Evolutionary conservation across 2,888 invertebrate species (phyloP).

Genomic region (Acanthococcus lagerstroemiae): DNA sequence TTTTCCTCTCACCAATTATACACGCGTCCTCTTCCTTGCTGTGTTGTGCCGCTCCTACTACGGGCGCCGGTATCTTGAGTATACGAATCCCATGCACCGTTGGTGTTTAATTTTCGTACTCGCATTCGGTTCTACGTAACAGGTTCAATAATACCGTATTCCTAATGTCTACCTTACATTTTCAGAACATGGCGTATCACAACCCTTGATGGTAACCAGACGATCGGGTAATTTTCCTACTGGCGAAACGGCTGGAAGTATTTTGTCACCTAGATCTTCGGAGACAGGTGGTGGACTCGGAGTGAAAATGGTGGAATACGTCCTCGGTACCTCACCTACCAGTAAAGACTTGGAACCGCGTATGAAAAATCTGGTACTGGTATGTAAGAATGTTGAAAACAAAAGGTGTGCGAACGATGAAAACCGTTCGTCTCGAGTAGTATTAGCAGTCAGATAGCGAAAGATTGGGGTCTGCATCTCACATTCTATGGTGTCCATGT

Average conservation of each 20-base stretch:
- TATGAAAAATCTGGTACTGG: constrained; percentile 52
- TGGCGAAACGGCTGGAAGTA: constrained; percentile 47
- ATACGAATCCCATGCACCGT: not conserved
- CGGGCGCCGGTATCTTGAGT: too few relatives aligned
- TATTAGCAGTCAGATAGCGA: too few relatives aligned
- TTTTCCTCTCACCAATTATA: not conserved
- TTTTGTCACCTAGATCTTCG: constrained; percentile 68
- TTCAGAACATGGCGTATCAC: constrained; percentile 57
- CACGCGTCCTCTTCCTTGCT: not conserved
- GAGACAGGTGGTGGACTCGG: constrained; percentile 80
- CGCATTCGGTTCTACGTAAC: too few relatives aligned
- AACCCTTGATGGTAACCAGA: constrained; percentile 71
- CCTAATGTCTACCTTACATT: too few relatives aligned
- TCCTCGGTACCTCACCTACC: constrained; percentile 84
- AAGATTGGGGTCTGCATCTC: too few relatives aligned
- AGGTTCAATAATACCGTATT: too few relatives aligned
- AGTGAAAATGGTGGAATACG: constrained; percentile 98
- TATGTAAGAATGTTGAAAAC: constrained; percentile 36
- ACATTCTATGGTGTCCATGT: too few relatives aligned
- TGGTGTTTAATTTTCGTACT: too few relatives aligned
- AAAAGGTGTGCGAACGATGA: not conserved
- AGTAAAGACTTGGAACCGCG: constrained; percentile 60
- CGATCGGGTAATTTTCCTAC: constrained; percentile 57
- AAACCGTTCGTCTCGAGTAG: too few relatives aligned
- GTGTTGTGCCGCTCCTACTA: not conserved